Conservation (phyloP, 2,888 invertebrate species). For the Phyllotreta cruciferae region DNA sequence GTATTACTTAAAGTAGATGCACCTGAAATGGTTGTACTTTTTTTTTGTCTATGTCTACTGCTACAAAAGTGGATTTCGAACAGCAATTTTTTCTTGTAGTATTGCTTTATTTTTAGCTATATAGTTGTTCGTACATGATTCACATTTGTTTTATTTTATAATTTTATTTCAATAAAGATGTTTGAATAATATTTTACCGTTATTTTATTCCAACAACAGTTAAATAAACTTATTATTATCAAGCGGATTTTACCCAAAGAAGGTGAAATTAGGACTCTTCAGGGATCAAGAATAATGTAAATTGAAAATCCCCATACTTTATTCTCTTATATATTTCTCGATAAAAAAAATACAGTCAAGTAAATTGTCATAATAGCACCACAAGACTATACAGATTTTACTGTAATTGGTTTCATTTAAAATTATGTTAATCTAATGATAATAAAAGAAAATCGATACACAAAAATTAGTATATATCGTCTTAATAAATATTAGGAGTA, state of each 20-base stretch:
- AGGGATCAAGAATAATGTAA: too few relatives aligned
- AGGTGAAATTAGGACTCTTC: too few relatives aligned
- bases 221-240: slow-evolving; percentile 1
- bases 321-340: neutral
- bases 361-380: slow-evolving; percentile 9
- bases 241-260: too few relatives aligned
- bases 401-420: neutral
- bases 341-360: slow-evolving; percentile 15
- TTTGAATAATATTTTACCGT: slow-evolving; percentile 48
- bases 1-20: slow-evolving; percentile 42
- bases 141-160: slow-evolving; percentile 52
- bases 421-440: neutral
- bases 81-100: slow-evolving; percentile 32
- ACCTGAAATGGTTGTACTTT: slow-evolving; percentile 25
- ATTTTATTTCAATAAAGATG: slow-evolving; percentile 58
- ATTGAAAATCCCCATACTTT: too few relatives aligned
- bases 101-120: slow-evolving; percentile 48
- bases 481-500: too few relatives aligned
- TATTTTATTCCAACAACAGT: slow-evolving; percentile 20
- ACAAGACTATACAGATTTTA: neutral
- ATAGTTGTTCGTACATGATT: slow-evolving; percentile 55
- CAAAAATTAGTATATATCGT: too few relatives aligned
- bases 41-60: slow-evolving; percentile 22
- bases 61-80: slow-evolving; percentile 26
- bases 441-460: too few relatives aligned